phyloP scores from a whole-genome alignment of 2,113 vertebrate genomes.

The Gymnocephalus cernua region DNA sequence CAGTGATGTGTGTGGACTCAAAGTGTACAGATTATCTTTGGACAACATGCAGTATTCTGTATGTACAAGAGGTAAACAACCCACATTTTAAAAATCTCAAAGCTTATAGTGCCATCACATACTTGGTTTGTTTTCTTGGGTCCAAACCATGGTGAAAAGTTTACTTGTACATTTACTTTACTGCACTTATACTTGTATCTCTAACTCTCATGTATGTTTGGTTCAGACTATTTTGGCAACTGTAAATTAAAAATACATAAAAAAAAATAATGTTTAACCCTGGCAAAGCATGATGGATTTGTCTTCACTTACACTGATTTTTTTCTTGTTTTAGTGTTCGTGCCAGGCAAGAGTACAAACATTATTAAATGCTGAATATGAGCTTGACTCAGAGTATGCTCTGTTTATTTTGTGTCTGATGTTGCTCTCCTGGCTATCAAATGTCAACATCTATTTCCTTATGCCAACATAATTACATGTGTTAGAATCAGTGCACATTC shows the following conservation, averaged over 20 bases:
- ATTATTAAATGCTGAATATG: conserved; percentile 1
- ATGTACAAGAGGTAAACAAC: background rate
- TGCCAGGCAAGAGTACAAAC: background rate
- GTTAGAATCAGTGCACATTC: background rate
- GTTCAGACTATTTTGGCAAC: background rate
- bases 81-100: background rate
- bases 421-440: background rate
- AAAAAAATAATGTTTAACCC: background rate
- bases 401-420: conserved; percentile 6
- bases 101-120: background rate
- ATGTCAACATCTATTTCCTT: conserved; percentile 23
- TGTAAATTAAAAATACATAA: too few species aligned
- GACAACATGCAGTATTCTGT: background rate
- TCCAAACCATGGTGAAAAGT: background rate
- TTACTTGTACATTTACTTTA: background rate
- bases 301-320: background rate
- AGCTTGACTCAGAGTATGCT: background rate
- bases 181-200: background rate
- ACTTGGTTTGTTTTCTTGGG: background rate
- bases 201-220: background rate
- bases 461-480: background rate
- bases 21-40: background rate
- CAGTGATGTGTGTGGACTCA: background rate
- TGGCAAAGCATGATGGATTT: background rate
- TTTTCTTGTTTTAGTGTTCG: background rate